A percentile compares a stretch with the other conserved stretches of the same genome.
Evolutionary conservation across 2,888 invertebrate genomes (phyloP).

Genomic region (Lochmaea capreae): DNA sequence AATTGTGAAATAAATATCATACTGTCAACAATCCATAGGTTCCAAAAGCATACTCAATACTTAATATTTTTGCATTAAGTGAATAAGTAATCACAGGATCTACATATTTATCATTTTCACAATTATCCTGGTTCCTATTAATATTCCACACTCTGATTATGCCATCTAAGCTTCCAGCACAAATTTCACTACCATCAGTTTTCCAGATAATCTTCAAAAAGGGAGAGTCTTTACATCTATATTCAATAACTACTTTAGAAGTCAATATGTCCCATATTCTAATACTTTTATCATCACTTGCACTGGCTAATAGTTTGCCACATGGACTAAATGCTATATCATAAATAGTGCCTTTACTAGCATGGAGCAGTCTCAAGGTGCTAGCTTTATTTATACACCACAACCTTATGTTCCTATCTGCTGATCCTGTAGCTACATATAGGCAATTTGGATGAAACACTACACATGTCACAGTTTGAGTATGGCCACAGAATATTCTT

Average conservation of each 20-base stretch:
- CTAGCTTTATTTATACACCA: conserved; percentile 89
- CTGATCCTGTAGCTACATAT: conserved; percentile 90
- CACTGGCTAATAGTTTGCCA: conserved; percentile 86
- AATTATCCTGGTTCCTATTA: conserved; percentile 38
- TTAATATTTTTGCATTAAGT: conserved; percentile 52
- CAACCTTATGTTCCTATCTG: conserved; percentile 88
- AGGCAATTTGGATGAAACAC: conserved; percentile 93
- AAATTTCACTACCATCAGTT: conserved; percentile 70
- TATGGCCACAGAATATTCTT: conserved; percentile 89
- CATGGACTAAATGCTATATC: conserved; percentile 86
- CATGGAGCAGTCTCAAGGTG: conserved; percentile 82
- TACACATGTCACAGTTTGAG: conserved; percentile 87
- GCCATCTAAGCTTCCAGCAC: conserved; percentile 77
- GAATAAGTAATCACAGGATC: conserved; percentile 48
- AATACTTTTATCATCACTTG: conserved; percentile 80
- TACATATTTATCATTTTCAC: conserved; percentile 42
- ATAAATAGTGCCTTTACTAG: conserved; percentile 80
- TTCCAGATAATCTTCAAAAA: conserved; percentile 75
- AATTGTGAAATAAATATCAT: conserved; percentile 23
- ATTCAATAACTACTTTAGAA: conserved; percentile 73
- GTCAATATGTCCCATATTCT: conserved; percentile 80
- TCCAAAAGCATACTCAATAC: conserved; percentile 56
- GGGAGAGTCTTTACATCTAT: conserved; percentile 74
- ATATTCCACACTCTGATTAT: conserved; percentile 75
- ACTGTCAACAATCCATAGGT: conserved; percentile 54